Evolutionary conservation across 35 echinoderm and acorn worm species (phyloP).

Genomic region (Ptychodera flava): DNA sequence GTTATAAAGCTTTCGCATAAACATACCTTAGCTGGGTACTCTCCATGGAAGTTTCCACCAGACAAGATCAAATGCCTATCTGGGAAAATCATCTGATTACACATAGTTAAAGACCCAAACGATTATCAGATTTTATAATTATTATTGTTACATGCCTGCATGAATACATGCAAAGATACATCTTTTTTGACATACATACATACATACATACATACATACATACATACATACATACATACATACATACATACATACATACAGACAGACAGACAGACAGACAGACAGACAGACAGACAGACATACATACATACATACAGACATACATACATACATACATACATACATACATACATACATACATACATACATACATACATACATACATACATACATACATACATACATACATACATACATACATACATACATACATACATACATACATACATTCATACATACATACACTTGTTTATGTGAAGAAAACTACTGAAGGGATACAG

Average conservation of each 20-base stretch:
- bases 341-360: slow-evolving; percentile 2
- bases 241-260: not conserved
- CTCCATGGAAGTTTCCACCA: slow-evolving; percentile 90
- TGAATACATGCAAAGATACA: no score
- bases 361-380: slow-evolving; percentile 2
- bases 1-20: no score
- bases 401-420: no score
- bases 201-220: slow-evolving; percentile 2
- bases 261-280: not conserved
- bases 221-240: slow-evolving; percentile 2
- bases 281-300: not conserved
- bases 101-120: no score
- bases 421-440: no score
- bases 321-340: slow-evolving; percentile 2
- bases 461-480: no score
- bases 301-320: not conserved
- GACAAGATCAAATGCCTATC: slow-evolving; percentile 74
- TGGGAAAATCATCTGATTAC: slow-evolving; percentile 74
- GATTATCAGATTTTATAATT: no score
- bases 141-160: no score
- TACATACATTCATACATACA: no score
- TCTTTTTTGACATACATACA: not conserved
- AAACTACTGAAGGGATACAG: slow-evolving; percentile 60
- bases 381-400: no score
- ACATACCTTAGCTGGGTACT: slow-evolving; percentile 86